Conservation (phyloP, 2,888 invertebrate species). For the Entomobrya proxima region DNA sequence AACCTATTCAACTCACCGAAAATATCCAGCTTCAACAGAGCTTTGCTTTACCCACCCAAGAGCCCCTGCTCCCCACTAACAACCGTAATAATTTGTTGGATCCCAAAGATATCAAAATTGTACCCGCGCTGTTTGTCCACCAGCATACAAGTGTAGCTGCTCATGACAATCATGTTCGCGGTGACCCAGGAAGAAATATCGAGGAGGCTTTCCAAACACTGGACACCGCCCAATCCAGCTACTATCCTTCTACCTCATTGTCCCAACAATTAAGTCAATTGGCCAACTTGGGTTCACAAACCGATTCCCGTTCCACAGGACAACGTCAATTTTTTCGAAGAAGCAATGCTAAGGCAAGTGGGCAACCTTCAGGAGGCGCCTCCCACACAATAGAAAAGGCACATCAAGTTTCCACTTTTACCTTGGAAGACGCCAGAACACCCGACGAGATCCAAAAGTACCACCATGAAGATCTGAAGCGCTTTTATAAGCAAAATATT, state of each 20-base stretch:
- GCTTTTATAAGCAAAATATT: constrained; percentile 54
- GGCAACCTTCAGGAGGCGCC: not conserved
- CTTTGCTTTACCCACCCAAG: constrained; percentile 8
- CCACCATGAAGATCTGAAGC: constrained; percentile 57
- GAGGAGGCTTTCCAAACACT: constrained; percentile 42
- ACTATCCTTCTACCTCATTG: not conserved
- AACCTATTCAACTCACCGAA: constrained; percentile 38
- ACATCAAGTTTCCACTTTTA: constrained; percentile 56
- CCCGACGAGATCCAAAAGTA: constrained; percentile 62
- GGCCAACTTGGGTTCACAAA: not conserved
- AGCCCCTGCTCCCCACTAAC: not conserved
- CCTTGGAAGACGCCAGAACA: constrained; percentile 65
- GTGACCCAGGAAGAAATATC: not conserved
- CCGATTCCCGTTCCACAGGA: not conserved
- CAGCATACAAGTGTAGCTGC: constrained; percentile 66
- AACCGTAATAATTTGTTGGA: constrained; percentile 18
- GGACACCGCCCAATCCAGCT: constrained; percentile 37
- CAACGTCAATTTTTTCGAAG: constrained; percentile 37
- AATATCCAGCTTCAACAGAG: constrained; percentile 57
- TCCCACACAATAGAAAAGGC: constrained; percentile 24
- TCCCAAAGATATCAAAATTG: constrained; percentile 68
- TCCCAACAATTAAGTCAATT: constrained; percentile 26
- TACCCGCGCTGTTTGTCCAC: constrained; percentile 70
- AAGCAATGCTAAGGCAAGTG: not conserved
- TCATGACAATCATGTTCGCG: not conserved